Base-by-base conservation (phyloP, 1,140 invertebrate species). In the Asobara japonica region DNA sequence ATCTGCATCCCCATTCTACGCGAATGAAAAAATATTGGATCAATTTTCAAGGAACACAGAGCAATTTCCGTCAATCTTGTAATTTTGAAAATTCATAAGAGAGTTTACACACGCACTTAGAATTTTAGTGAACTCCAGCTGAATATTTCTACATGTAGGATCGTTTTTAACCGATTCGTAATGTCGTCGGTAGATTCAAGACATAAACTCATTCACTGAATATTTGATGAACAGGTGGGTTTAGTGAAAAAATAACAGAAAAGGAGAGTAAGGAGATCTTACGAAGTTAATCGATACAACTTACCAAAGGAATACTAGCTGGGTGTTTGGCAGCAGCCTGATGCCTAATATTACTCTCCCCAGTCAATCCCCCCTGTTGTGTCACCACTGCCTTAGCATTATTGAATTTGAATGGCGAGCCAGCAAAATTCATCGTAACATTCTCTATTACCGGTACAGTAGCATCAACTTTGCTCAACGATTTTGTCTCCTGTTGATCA, bases 1-100 rank as follows among this genome's bases (percentile, higher is more conserved):
- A 30, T 16, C 7, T 16, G 29, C 30, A 33, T 79, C 76, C 22
- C 69, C 71, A 67, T 71, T 48, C 31, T 36, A 11, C 5, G 11
- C 5, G 5, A 36, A 36, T 36, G n/a, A n/a, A n/a, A n/a, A n/a
- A n/a, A n/a, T n/a, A n/a, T n/a, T n/a, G n/a, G n/a, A n/a, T n/a
- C n/a, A n/a, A n/a, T n/a, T n/a, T n/a, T n/a, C n/a, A n/a, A n/a
- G n/a, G n/a, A n/a, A n/a, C n/a, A n/a, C n/a, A n/a, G n/a, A n/a
- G n/a, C n/a, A n/a, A n/a, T n/a, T n/a, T n/a, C n/a, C n/a, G n/a
- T n/a, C n/a, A n/a, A n/a, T n/a, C n/a, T n/a, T n/a, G n/a, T n/a
- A n/a, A n/a, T n/a, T n/a, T n/a, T n/a, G n/a, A n/a, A n/a, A n/a
- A n/a, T n/a, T n/a, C n/a, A n/a, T n/a, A n/a, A n/a, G n/a, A n/a